Conservation (phyloP, 2,797 vertebrate genomes). For the Pseudochaenichthys georgianus region DNA sequence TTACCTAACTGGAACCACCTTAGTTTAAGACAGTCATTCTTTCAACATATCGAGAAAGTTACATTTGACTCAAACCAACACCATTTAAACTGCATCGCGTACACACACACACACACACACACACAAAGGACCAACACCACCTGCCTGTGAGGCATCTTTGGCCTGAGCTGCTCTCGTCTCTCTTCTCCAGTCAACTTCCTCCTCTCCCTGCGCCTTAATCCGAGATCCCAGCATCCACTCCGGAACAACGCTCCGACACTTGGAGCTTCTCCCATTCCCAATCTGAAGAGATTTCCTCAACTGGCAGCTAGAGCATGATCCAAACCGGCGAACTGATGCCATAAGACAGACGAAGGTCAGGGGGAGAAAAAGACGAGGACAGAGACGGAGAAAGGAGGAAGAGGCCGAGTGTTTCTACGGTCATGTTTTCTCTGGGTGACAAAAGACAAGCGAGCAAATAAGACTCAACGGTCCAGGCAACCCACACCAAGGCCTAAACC, state of each 20-base stretch:
- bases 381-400: conserved; percentile 24
- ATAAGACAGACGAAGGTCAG: conserved; percentile 59
- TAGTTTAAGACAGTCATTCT: background rate
- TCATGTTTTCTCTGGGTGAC: conserved; percentile 65
- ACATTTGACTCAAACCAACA: conserved; percentile 1
- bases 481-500: conserved; percentile 57
- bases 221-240: conserved; percentile 78
- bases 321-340: conserved; percentile 79
- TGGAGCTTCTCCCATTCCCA: conserved; percentile 63
- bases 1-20: background rate
- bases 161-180: conserved; percentile 11
- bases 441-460: conserved; percentile 52
- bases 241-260: conserved; percentile 56
- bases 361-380: conserved; percentile 42
- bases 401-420: conserved; percentile 31
- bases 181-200: conserved; percentile 56
- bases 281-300: conserved; percentile 65
- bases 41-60: background rate
- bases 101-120: no score
- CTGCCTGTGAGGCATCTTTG: conserved; percentile 68
- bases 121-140: conserved; percentile 46
- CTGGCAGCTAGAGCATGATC: conserved; percentile 80
- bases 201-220: conserved; percentile 78
- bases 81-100: background rate
- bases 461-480: conserved; percentile 37